A percentile compares a stretch with the other conserved stretches of the same genome.
phyloP scores from a whole-genome alignment of 2,797 vertebrate genomes.

The Notolepis coatsorum region DNA sequence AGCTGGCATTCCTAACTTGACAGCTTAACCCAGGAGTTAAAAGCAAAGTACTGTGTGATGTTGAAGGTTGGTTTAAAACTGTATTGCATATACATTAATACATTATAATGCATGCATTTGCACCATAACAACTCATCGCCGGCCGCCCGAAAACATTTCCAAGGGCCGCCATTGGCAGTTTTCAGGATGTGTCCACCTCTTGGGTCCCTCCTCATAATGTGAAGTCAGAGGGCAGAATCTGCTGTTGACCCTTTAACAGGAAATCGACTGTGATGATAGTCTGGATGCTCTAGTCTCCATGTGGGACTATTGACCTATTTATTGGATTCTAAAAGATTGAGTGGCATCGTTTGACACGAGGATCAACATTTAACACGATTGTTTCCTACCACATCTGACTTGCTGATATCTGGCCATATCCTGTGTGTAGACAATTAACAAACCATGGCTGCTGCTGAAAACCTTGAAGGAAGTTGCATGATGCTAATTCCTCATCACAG shows the following conservation, averaged over 20 bases:
- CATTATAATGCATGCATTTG: too few relatives aligned
- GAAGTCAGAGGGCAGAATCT: slow-evolving; percentile 44
- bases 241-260: slow-evolving; percentile 59
- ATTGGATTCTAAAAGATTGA: slow-evolving; percentile 76
- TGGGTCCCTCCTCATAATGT: neutral
- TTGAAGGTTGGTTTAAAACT: too few relatives aligned
- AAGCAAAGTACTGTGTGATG: neutral
- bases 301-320: slow-evolving; percentile 60
- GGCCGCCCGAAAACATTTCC: neutral
- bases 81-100: too few relatives aligned
- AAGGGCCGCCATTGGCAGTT: neutral
- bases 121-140: too few relatives aligned
- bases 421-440: slow-evolving; percentile 50
- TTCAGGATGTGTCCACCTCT: neutral
- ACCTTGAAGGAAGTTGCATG: too few relatives aligned
- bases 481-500: too few relatives aligned
- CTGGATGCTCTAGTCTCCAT: slow-evolving; percentile 56
- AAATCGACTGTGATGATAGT: slow-evolving; percentile 66
- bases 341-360: slow-evolving; percentile 72
- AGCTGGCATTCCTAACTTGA: neutral
- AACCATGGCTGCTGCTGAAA: slow-evolving; percentile 1
- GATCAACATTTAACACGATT: slow-evolving; percentile 70
- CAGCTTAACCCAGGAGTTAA: neutral
- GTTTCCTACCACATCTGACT: slow-evolving; percentile 63
- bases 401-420: slow-evolving; percentile 36